Percentiles rank a stretch among this genome's conserved stretches.
These are phyloP conservation scores for Phalacrocorax carbo DNA, from an alignment of 2,113 vertebrate genomes.

Conservation along the genomic window DNA sequence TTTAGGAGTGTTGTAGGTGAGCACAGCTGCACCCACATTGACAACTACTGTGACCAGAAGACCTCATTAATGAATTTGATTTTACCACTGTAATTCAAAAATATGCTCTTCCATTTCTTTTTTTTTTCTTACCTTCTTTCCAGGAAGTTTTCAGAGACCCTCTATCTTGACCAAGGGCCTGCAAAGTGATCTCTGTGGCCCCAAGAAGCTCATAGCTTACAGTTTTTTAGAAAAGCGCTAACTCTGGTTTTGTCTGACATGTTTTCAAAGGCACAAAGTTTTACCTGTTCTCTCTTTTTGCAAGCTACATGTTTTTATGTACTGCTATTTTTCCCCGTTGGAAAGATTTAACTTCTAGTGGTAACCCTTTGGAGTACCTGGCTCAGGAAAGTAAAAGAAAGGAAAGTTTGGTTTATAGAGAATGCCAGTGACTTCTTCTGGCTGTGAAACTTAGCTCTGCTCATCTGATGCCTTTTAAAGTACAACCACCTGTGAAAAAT, in stretches of 20 bases:
- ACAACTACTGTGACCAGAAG: background rate
- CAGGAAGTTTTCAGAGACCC: background rate
- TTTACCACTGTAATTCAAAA: background rate
- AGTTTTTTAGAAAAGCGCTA: background rate
- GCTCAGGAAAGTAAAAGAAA: slow-evolving; percentile 11
- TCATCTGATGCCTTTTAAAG: slow-evolving; percentile 55
- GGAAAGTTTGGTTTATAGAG: slow-evolving; percentile 41
- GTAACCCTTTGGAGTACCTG: background rate
- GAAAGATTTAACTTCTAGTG: background rate
- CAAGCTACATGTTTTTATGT: background rate
- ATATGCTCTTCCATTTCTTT: background rate
- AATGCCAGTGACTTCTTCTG: slow-evolving; percentile 14
- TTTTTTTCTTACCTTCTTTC: background rate
- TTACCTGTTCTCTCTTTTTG: background rate
- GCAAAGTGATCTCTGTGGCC: background rate
- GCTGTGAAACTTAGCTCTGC: slow-evolving; percentile 48
- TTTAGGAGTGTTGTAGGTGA: background rate
- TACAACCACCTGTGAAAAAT: slow-evolving; percentile 54
- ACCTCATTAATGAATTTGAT: background rate
- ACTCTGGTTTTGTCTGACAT: background rate
- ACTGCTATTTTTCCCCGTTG: background rate
- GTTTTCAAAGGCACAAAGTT: background rate
- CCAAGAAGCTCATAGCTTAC: background rate
- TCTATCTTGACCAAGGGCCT: background rate
- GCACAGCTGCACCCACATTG: rapidly evolving